Percentiles rank a stretch among this genome's conserved stretches.
Evolutionary conservation across 2,888 invertebrate species (phyloP).

Genomic region (Neuroscelio doddi): DNA sequence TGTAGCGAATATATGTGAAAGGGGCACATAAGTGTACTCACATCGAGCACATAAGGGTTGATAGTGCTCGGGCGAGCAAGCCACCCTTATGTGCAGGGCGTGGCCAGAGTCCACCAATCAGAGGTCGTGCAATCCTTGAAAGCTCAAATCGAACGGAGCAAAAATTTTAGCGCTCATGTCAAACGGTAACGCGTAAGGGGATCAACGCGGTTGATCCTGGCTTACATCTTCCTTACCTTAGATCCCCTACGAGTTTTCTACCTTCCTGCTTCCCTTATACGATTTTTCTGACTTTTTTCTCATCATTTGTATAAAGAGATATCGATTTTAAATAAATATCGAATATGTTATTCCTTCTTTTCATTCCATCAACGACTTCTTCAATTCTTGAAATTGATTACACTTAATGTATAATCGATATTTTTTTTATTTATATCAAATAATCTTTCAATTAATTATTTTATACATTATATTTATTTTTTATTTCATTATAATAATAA

Average conservation of each 20-base stretch:
- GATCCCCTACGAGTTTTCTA: conserved; percentile 20
- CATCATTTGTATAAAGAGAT: conserved; percentile 10
- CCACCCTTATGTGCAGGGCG: conserved; percentile 68
- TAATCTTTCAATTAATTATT: too few relatives aligned
- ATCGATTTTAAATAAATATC: conserved; percentile 10
- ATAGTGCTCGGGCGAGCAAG: conserved; percentile 62
- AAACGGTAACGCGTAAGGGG: conserved; percentile 63
- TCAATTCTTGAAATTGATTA: too few relatives aligned
- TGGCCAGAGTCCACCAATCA: conserved; percentile 68
- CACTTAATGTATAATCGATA: too few relatives aligned
- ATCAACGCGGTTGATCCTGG: conserved; percentile 63
- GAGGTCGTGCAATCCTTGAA: conserved; percentile 58
- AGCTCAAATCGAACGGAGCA: conserved; percentile 66
- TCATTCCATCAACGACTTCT: too few relatives aligned
- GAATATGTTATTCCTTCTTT: background rate
- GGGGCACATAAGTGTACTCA: conserved; percentile 56
- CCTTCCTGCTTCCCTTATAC: conserved; percentile 13
- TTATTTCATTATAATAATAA: too few relatives aligned
- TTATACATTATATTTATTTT: too few relatives aligned
- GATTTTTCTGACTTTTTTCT: conserved; percentile 14
- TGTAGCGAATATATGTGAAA: conserved; percentile 23
- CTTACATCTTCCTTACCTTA: conserved; percentile 60
- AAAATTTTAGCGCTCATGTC: conserved; percentile 68
- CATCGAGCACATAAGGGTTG: conserved; percentile 63
- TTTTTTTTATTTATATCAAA: too few relatives aligned